Evolutionary conservation across 2,888 invertebrate species (phyloP), one percentile per base, ranked within the genome.

Genomic region (Rhyacophila evoluta): DNA sequence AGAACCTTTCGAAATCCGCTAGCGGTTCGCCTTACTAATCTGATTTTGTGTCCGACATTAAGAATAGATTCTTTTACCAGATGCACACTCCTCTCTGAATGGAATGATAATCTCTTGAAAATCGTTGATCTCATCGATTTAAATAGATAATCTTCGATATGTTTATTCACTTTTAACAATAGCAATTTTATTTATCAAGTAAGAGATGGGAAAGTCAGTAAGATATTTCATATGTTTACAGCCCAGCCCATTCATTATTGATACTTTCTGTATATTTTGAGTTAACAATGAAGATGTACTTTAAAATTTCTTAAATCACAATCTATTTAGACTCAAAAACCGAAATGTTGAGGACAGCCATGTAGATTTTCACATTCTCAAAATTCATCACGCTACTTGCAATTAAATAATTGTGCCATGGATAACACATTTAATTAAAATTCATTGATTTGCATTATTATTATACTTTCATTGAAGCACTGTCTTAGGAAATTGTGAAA

Each of bases 1-100:
- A 41, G 27, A 74, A 74, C 74, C 69, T 33, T 69, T 69, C 1
- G 69, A 69, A 69, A 55, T 19, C 29, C 68, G 36, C n/a, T 75
- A 67, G 75, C 68, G 67, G 38, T 33, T 28, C 69, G 69, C 69
- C 69, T 69, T 69, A 69, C 69, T 69, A 15, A 28, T 69, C 5
- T 55, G 15, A 55, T 55, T 55, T 55, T 8, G 19, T 55, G 55
- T 55, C 55, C 55, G 6, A 19, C 55, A 25, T 55, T 55, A 55
- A 55, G 15, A 19, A 55, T 55, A 55, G 55, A 19, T 55, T 6
- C 19, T 19, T 19, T 19, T 19, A 39, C 55, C 8, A 8, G 19
- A 10, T 15, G 15, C 2, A 15, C 39, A 39, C 6, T 39, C 15
- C n/a, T 39, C 15, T 39, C 19, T 19, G 25, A 55, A 55, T 25